Evolutionary conservation across 2,888 invertebrate species (phyloP).

Genomic region (Eulithis prunata): DNA sequence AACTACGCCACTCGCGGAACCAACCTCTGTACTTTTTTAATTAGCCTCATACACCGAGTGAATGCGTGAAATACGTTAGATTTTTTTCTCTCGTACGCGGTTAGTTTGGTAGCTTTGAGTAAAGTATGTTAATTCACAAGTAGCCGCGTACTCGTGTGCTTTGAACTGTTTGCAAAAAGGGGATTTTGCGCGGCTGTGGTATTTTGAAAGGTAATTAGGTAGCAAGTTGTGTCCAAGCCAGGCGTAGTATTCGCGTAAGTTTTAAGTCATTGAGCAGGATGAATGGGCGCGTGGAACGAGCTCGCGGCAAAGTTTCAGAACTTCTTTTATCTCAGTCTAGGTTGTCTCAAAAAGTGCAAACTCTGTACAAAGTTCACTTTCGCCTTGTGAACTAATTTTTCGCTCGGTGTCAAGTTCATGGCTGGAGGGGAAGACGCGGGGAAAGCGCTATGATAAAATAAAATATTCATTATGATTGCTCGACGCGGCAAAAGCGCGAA

Average conservation of each 20-base stretch:
- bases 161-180: constrained; percentile 65
- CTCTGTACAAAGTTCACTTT: constrained; percentile 82
- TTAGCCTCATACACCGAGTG: constrained; percentile 79
- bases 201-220: constrained; percentile 57
- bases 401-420: constrained; percentile 83
- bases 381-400: constrained; percentile 84
- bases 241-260: constrained; percentile 6
- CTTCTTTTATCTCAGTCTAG: constrained; percentile 81
- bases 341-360: constrained; percentile 81
- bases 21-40: constrained; percentile 82
- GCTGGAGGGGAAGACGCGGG: constrained; percentile 54
- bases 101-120: constrained; percentile 81
- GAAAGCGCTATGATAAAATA: constrained; percentile 79
- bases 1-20: constrained; percentile 78
- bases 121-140: constrained; percentile 81
- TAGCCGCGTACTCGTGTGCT: constrained; percentile 62
- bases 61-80: constrained; percentile 80
- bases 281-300: constrained; percentile 42
- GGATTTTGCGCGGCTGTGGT: constrained; percentile 47
- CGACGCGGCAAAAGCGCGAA: constrained; percentile 75
- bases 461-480: constrained; percentile 84
- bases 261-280: constrained; percentile 31
- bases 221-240: constrained; percentile 12
- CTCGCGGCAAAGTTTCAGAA: constrained; percentile 50
- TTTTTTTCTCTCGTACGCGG: constrained; percentile 72